Evolutionary conservation across 1,140 invertebrate species (phyloP).

Genomic region (Drosophila albomicans): DNA sequence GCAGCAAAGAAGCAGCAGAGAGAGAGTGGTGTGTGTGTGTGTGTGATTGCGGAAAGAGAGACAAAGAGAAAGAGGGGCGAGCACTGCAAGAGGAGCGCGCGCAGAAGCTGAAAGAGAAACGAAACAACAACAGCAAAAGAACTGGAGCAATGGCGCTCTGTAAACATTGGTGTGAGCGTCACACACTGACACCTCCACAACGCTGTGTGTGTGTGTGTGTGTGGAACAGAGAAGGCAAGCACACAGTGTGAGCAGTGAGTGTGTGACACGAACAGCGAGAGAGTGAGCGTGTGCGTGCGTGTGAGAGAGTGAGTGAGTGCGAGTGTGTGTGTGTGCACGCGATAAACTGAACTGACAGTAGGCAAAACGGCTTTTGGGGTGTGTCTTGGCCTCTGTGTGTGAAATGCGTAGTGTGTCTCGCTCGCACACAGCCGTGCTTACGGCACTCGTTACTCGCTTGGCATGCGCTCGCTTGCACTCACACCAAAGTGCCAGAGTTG

Average conservation of each 20-base stretch:
- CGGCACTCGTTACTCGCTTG: conserved; percentile 62
- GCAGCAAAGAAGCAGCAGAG: conserved; percentile 8
- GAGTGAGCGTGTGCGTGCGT: neutral
- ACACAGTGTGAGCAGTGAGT: neutral
- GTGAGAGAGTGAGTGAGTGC: neutral
- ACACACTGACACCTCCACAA: neutral
- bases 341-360: conserved; percentile 31
- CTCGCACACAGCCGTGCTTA: conserved; percentile 23
- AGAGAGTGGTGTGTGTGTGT: neutral
- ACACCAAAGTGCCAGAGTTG: conserved; percentile 11
- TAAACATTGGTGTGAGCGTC: conserved; percentile 51
- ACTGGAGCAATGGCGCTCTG: conserved; percentile 75
- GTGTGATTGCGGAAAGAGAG: conserved; percentile 6
- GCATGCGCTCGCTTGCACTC: conserved; percentile 32
- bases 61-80: neutral
- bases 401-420: conserved; percentile 40
- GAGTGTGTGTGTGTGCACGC: conserved; percentile 19
- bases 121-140: conserved; percentile 28
- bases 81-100: conserved; percentile 10
- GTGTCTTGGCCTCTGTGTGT: conserved; percentile 49
- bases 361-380: conserved; percentile 61
- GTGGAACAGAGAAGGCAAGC: conserved; percentile 21
- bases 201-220: neutral
- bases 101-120: conserved; percentile 34
- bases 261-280: no score